Evolutionary conservation across 30 jellyfish, hydroid and myxozoan species (phyloP).

Genomic region (Cassiopea xamachana): DNA sequence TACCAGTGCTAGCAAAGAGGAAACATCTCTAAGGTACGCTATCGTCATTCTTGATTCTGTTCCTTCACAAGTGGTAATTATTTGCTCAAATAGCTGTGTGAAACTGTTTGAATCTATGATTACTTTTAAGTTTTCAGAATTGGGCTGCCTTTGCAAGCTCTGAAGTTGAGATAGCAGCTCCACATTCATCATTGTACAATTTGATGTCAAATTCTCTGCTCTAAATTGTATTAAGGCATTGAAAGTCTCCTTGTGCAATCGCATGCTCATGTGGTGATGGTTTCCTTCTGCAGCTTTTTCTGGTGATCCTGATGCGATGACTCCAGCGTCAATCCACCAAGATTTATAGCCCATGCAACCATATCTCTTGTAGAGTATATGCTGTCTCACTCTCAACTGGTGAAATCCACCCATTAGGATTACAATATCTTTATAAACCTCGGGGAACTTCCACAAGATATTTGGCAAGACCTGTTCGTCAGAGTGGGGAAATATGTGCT

Average conservation of each 20-base stretch:
- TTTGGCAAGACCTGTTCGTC: conserved; percentile 57
- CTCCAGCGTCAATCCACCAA: conserved; percentile 69
- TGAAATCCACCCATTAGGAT: conserved; percentile 74
- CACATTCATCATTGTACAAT: not conserved
- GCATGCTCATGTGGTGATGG: conserved; percentile 46
- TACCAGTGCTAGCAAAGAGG: conserved; percentile 54
- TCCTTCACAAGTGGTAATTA: not conserved
- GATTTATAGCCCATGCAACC: conserved; percentile 44
- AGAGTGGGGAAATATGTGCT: conserved; percentile 58
- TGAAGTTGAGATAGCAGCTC: not conserved
- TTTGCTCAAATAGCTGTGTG: too few relatives aligned
- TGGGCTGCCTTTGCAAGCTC: too few relatives aligned
- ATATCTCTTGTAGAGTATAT: conserved; percentile 1
- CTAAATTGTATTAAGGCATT: conserved; percentile 59
- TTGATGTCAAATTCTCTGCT: not conserved
- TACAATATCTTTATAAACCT: conserved; percentile 7
- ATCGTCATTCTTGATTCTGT: conserved; percentile 45
- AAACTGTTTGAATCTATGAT: too few relatives aligned
- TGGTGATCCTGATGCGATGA: conserved; percentile 48
- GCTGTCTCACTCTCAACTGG: conserved; percentile 63
- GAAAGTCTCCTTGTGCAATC: conserved; percentile 65
- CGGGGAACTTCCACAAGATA: conserved; percentile 56
- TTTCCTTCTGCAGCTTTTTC: conserved; percentile 60
- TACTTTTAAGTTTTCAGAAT: too few relatives aligned
- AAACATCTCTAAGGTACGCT: conserved; percentile 51